Evolutionary conservation across 2,797 vertebrate genomes (phyloP).

Genomic region (Premnoplex brunnescens): DNA sequence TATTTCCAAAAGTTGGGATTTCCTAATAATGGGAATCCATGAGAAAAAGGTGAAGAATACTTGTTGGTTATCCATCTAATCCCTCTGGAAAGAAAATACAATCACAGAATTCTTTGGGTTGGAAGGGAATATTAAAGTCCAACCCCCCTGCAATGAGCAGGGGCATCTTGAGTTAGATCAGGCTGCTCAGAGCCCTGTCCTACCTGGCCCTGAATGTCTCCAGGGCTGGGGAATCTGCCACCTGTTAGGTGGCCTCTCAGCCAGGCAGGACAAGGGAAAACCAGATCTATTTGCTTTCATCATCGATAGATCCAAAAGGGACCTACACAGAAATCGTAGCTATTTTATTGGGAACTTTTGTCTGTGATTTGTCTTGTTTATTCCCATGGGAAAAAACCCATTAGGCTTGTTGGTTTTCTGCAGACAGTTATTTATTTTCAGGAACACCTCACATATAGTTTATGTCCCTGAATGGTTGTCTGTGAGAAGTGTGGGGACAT

Average conservation of each 20-base stretch:
- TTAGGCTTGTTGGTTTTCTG: background rate
- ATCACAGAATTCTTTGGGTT: background rate
- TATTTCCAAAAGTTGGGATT: background rate
- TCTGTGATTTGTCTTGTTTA: background rate
- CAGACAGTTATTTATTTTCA: background rate
- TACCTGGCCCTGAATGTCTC: background rate
- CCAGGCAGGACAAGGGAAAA: background rate
- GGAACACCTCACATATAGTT: background rate
- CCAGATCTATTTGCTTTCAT: background rate
- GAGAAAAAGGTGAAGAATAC: background rate
- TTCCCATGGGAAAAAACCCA: background rate
- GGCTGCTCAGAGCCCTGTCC: background rate
- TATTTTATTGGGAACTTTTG: background rate
- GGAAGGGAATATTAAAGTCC: background rate
- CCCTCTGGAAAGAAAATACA: background rate
- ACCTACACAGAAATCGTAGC: background rate
- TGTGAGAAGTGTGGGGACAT: background rate
- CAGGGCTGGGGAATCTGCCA: background rate
- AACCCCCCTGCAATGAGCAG: background rate
- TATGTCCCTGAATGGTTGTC: background rate
- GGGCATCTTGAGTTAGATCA: background rate
- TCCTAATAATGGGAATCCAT: background rate
- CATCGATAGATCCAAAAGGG: background rate
- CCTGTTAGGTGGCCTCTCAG: background rate
- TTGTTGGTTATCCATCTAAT: background rate